Evolutionary conservation across 2,797 vertebrate species (phyloP).

Genomic region (Gallinago solitaria): DNA sequence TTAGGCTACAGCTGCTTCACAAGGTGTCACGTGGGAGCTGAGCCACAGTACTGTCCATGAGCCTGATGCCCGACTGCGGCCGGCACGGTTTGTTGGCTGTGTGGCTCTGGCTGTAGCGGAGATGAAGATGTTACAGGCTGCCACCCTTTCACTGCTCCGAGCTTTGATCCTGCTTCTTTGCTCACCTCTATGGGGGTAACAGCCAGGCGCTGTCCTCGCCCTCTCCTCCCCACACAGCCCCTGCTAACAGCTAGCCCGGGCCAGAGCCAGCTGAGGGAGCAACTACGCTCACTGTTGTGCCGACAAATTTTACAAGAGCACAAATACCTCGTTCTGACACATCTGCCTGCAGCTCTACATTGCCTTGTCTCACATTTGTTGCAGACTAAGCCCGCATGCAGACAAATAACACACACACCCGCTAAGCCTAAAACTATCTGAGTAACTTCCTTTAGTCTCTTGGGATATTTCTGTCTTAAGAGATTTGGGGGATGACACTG

Average conservation of each 20-base stretch:
- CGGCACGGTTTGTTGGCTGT: neutral
- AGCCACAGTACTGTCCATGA: neutral
- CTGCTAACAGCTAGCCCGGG: neutral
- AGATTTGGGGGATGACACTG: neutral
- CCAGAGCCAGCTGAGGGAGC: neutral
- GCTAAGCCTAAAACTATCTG: neutral
- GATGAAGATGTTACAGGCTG: neutral
- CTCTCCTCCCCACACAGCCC: neutral
- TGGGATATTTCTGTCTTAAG: neutral
- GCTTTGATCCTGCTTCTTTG: neutral
- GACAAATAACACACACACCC: neutral
- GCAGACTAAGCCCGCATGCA: neutral
- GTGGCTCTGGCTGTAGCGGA: neutral
- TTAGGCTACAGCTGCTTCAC: neutral
- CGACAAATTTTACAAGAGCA: neutral
- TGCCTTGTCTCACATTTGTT: neutral
- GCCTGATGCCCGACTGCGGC: fast-evolving
- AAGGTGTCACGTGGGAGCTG: neutral
- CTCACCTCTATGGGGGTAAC: neutral
- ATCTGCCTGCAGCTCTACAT: neutral
- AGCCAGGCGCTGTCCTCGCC: fast-evolving
- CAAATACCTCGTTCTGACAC: neutral
- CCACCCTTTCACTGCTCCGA: neutral
- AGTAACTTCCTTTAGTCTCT: neutral
- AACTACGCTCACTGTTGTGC: neutral